A percentile compares a stretch with the other conserved stretches of the same genome.
phyloP scores from a whole-genome alignment of 2,797 vertebrate genomes.

The Echeneis naucrates region DNA sequence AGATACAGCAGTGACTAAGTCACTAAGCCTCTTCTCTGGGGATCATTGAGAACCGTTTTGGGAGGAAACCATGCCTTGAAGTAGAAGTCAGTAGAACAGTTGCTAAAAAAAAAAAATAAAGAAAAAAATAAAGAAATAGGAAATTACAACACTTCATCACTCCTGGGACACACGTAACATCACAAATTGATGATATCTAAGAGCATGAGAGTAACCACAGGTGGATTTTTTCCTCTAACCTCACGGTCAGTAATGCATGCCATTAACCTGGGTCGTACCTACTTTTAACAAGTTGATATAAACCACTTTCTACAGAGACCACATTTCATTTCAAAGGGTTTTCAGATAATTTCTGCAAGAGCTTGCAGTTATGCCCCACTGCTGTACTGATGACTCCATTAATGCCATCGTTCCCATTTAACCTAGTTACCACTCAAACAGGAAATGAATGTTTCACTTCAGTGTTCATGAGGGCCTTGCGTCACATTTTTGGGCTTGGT shows the following conservation, averaged over 20 bases:
- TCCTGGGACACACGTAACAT: slow-evolving; percentile 40
- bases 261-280: slow-evolving; percentile 46
- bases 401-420: slow-evolving; percentile 67
- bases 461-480: slow-evolving; percentile 40
- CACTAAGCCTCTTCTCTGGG: slow-evolving; percentile 27
- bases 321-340: slow-evolving; percentile 61
- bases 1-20: slow-evolving; percentile 11
- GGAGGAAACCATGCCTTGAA: slow-evolving; percentile 37
- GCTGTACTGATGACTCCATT: slow-evolving; percentile 71
- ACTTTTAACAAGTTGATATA: slow-evolving; percentile 40
- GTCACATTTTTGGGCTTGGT: slow-evolving; percentile 38
- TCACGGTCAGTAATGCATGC: slow-evolving; percentile 38
- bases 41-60: slow-evolving; percentile 35
- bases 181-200: slow-evolving; percentile 45
- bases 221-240: slow-evolving; percentile 45
- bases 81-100: slow-evolving; percentile 27
- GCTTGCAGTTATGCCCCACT: slow-evolving; percentile 63
- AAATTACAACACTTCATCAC: slow-evolving; percentile 50
- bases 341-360: slow-evolving; percentile 70
- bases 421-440: slow-evolving; percentile 69
- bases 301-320: slow-evolving; percentile 45
- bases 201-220: slow-evolving; percentile 27
- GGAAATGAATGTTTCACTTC: slow-evolving; percentile 69
- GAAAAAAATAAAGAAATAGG: slow-evolving; percentile 32
- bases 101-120: slow-evolving; percentile 36